Evolutionary conservation across 2,888 invertebrate species (phyloP), one percentile per base, ranked within the genome.

Genomic region (Zelleria hepariella): DNA sequence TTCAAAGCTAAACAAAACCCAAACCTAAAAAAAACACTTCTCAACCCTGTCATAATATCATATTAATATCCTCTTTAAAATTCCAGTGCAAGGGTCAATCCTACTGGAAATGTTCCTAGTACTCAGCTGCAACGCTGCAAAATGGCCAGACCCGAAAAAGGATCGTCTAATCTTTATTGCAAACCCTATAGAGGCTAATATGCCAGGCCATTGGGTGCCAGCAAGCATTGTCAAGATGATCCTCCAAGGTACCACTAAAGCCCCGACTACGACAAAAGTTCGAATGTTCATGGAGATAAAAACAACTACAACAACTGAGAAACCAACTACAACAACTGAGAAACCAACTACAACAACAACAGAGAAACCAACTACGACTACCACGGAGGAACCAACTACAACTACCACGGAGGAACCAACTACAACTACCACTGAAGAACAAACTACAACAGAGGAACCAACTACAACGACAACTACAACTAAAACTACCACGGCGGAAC

Each of bases 151-250:
- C 20, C 65, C 68, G 3, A 57, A 65, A 24, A 64, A 70, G 2
- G 80, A 80, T 47, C 67, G 71, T 2, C 60, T 81, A 5, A 58
- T 79, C 15, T 81, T 69, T 59, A 74, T 79, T 5, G 70, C 74
- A 0, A 80, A 80, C 54, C 80, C 80, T 8, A 66, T 79, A 1
- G 80, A 80, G 64, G 66, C 80, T 0, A 64, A 72, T 4, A 69
- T 80, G 70, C 80, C 80, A 0, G 72, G 80, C 2, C 80, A 80
- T 60, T 80, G 80, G 80, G 61, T 80, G 1, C 80, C 80, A 1
- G 32, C 67, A 1, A 79, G 77, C 57, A 64, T 80, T 2, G 60
- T 79, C 0, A 78, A 76, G 67, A 63, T 66, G 0, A 68, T 72
- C 0, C 47, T 73, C 10, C 62, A 64, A 48, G 21, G 26, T 26